Conservation (phyloP, 2,797 vertebrate genomes). For the Percopsis omiscomaycus region DNA sequence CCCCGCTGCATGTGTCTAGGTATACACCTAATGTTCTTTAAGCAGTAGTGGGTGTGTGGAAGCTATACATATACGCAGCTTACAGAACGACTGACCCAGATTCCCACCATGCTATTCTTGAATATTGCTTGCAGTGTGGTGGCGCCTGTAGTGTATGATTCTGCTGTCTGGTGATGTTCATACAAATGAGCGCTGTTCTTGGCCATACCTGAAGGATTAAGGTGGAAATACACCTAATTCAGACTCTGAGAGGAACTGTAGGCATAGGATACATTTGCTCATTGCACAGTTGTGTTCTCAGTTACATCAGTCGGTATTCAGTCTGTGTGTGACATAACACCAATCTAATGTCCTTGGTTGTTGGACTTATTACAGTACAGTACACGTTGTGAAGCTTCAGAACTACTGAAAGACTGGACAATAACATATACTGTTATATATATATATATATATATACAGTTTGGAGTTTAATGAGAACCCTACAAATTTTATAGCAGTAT, state of each 20-base stretch:
- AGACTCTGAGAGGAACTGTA: background rate
- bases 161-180: background rate
- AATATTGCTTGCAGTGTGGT: background rate
- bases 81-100: conserved; percentile 56
- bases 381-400: no score
- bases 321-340: no score
- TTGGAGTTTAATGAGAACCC: background rate
- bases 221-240: background rate
- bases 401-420: no score
- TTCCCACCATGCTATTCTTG: conserved; percentile 28
- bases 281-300: no score
- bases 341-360: no score
- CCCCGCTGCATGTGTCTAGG: background rate
- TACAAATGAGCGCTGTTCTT: background rate
- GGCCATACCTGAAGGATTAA: background rate
- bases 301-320: no score
- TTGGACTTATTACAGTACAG: no score
- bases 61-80: conserved; percentile 28
- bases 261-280: background rate
- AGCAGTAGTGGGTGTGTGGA: conserved; percentile 21
- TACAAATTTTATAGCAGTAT: background rate
- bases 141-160: background rate
- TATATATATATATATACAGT: no score
- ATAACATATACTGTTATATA: no score
- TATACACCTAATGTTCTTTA: background rate